Evolutionary conservation across 30 jellyfish, hydroid and myxozoan genomes (phyloP), one percentile per base, ranked within the genome.

Genomic region (Morbakka virulenta): DNA sequence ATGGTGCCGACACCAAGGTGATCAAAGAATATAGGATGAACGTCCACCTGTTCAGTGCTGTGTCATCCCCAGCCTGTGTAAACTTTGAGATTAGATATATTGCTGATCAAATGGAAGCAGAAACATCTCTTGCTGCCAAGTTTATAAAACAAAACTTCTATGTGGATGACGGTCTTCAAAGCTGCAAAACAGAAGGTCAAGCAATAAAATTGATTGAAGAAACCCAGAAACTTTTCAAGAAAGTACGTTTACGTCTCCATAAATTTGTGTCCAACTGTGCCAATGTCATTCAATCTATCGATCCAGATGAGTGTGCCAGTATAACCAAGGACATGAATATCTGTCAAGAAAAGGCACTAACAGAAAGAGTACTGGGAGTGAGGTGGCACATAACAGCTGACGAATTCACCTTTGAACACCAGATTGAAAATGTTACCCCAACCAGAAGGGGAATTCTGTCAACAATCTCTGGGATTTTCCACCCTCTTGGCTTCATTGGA

Each of bases 41-140:
- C 36, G 83, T 65, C 32, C 83, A 78, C 64, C 33, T 63, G 28
- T 76, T 76, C 70, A 70, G 88, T 21, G 88, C 88, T 4, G 50
- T 74, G 20, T 49, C 77, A 24, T 48, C 63, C 35, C 61, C 77
- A 14, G 62, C 62, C 30, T 78, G 83, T 69, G 82, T 65, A n/a
- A 65, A 78, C 35, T 64, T 22, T 78, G 89, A 71, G 28, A 24
- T 78, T 73, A 36, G 67, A 26, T 14, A 35, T 23, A 64, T 65
- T 11, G 89, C 81, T 47, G 52, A n/a, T n/a, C n/a, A n/a, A n/a
- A n/a, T n/a, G n/a, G n/a, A n/a, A n/a, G n/a, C n/a, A n/a, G n/a
- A n/a, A 47, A n/a, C n/a, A n/a, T n/a, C n/a, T n/a, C n/a, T 35
- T 62, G 64, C 33, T 23, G 64, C 32, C 31, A 67, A 35, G 80